Conservation (phyloP, 2,797 vertebrate genomes). For the Pteronotus mesoamericanus region DNA sequence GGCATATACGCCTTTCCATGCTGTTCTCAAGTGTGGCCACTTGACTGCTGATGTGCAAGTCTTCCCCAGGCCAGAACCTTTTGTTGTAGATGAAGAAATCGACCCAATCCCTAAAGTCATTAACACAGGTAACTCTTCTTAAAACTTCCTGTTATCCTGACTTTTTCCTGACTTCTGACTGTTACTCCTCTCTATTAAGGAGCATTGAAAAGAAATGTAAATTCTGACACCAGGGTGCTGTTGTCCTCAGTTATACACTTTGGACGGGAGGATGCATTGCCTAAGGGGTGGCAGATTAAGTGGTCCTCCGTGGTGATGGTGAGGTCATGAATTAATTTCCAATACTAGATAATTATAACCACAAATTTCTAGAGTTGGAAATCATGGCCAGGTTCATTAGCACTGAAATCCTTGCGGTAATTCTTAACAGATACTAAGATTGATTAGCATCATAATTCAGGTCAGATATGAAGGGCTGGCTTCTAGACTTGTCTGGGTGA, state of each 20-base stretch:
- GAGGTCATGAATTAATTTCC: background rate
- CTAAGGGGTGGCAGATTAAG: background rate
- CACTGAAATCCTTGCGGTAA: background rate
- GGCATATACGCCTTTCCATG: slow-evolving; percentile 97
- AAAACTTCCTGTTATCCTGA: background rate
- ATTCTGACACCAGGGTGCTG: background rate
- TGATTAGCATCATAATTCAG: background rate
- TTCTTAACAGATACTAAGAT: slow-evolving; percentile 13
- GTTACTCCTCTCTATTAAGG: slow-evolving; percentile 22
- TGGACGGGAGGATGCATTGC: background rate
- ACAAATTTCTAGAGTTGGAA: background rate
- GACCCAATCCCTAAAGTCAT: slow-evolving; percentile 93
- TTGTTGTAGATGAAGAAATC: slow-evolving; percentile 95
- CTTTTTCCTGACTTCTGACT: background rate
- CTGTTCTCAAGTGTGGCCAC: slow-evolving; percentile 96
- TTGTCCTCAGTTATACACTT: background rate
- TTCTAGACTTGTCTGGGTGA: background rate
- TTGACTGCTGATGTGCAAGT: slow-evolving; percentile 96
- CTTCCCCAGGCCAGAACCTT: slow-evolving; percentile 96
- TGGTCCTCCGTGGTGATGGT: background rate
- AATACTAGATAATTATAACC: background rate
- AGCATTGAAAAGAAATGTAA: background rate
- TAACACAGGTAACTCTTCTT: slow-evolving; percentile 87
- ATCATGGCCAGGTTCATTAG: background rate
- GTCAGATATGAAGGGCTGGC: background rate